Conservation (phyloP, 2,113 vertebrate species). For the Micronisus gabar region DNA sequence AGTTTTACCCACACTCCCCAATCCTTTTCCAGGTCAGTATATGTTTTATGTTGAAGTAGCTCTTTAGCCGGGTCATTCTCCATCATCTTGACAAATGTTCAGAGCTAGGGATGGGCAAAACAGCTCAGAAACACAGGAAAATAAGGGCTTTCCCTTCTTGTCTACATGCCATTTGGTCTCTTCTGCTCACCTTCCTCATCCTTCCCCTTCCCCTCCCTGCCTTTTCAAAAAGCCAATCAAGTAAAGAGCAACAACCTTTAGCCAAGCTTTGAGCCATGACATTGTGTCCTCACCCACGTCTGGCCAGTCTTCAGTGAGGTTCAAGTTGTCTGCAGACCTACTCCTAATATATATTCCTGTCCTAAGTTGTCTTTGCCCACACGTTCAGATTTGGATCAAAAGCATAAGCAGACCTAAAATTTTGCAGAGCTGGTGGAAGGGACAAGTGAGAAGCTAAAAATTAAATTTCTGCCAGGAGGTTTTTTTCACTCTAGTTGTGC, state of each 20-base stretch:
- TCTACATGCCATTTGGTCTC: not conserved
- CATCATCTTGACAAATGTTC: slow-evolving; percentile 55
- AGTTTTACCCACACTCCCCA: slow-evolving; percentile 82
- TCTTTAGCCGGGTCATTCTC: slow-evolving; percentile 79
- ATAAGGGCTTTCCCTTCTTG: not conserved
- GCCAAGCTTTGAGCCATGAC: not conserved
- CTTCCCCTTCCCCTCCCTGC: not conserved
- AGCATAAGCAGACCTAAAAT: not conserved
- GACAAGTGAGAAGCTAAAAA: not conserved
- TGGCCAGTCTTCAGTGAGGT: not conserved
- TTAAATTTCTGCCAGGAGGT: not conserved
- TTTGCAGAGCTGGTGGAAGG: not conserved
- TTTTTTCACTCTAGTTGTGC: not conserved
- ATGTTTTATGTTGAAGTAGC: slow-evolving; percentile 69
- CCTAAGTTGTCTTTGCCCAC: not conserved
- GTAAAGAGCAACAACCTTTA: not conserved
- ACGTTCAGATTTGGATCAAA: not conserved
- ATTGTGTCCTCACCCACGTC: not conserved
- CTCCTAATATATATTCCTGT: not conserved
- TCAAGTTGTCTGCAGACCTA: not conserved
- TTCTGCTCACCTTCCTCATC: not conserved
- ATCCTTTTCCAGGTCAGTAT: slow-evolving; percentile 87
- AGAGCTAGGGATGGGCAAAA: slow-evolving; percentile 10
- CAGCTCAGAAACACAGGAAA: not conserved
- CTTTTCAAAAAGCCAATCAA: not conserved